These are phyloP conservation scores for Harmothoe impar DNA, from an alignment of 2,888 invertebrate species.

Conservation along the genomic window DNA sequence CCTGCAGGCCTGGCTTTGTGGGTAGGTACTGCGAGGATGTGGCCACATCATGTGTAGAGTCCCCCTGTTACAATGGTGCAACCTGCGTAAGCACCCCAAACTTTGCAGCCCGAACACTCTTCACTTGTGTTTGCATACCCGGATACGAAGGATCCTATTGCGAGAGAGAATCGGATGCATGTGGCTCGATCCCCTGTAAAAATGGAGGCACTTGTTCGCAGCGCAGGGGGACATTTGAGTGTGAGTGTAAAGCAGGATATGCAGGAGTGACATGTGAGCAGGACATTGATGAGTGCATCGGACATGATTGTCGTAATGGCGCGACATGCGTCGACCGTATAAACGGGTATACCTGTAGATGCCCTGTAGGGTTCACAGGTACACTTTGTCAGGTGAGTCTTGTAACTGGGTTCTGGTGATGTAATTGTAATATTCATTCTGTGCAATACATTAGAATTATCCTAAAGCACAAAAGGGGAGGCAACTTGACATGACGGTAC, in stretches of 20 bases:
- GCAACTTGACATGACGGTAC: too few species aligned
- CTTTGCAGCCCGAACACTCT: slow-evolving; percentile 4
- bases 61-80: slow-evolving; percentile 36
- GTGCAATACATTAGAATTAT: too few species aligned
- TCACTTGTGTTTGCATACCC: slow-evolving; percentile 11
- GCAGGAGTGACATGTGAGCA: neutral
- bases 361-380: slow-evolving; percentile 48
- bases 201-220: slow-evolving; percentile 46
- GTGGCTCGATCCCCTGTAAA: slow-evolving; percentile 8
- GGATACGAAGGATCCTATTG: slow-evolving; percentile 32
- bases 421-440: neutral
- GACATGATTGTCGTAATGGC: slow-evolving; percentile 94
- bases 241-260: slow-evolving; percentile 22
- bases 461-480: too few species aligned
- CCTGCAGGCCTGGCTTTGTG: slow-evolving; percentile 88
- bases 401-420: neutral
- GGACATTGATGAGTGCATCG: slow-evolving; percentile 46
- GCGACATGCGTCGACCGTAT: slow-evolving; percentile 85
- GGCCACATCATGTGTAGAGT: slow-evolving; percentile 30
- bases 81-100: neutral
- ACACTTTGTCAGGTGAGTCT: slow-evolving; percentile 34
- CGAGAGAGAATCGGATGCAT: neutral
- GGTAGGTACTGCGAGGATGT: slow-evolving; percentile 58
- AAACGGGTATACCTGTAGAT: slow-evolving; percentile 66
- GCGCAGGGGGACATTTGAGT: neutral